Base-by-base conservation (phyloP, 2,797 vertebrate genomes). In the Acropternis orthonyx region DNA sequence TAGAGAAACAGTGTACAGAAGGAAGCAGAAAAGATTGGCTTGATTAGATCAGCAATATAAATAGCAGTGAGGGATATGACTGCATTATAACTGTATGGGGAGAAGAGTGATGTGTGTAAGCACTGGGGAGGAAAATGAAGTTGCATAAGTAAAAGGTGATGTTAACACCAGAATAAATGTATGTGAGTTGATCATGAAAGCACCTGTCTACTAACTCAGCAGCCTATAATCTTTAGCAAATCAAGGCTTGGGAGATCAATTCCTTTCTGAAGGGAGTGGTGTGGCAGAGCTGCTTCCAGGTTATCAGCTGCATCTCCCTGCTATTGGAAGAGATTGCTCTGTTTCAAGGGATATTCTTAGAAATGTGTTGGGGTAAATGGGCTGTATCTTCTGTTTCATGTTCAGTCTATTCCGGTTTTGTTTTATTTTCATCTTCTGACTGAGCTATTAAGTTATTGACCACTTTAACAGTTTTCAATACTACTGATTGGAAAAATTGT, bases 21-120 rank as follows among this genome's bases (percentile, higher is more conserved):
- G 72, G 79, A 93, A 88, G 63, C 48, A 26, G 83, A 14, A 61
- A 74, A 85, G 63, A 72, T 67, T 65, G 83, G 12, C 63, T 90
- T 82, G 79, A 88, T 96, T 79, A 93, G 63, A 37, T 89, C 61
- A 92, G 75, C 71, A 82, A 3, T 88, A 90, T 72, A 59, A 93
- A 82, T 78, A 92, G 71, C 67, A 65, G 37, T 81, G 72, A 82
- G 80, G 44, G 49, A 48, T 61, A 19, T 46, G 71, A 78, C 75
- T 77, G 14, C 14, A 3, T 58, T 39, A 61, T 39, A 37, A 26
- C 37, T 9, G 2, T 48, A 23, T 41, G 30, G 58, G 69, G 43
- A 81, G 59, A 58, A 58, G 63, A 59, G 43, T 30, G 49, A 67
- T 43, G 30, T n/a, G n/a, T 28, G 6, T 23, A 68, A 87, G 66